Evolutionary conservation across 2,888 invertebrate genomes (phyloP).

Genomic region (Tanypteryx hageni): DNA sequence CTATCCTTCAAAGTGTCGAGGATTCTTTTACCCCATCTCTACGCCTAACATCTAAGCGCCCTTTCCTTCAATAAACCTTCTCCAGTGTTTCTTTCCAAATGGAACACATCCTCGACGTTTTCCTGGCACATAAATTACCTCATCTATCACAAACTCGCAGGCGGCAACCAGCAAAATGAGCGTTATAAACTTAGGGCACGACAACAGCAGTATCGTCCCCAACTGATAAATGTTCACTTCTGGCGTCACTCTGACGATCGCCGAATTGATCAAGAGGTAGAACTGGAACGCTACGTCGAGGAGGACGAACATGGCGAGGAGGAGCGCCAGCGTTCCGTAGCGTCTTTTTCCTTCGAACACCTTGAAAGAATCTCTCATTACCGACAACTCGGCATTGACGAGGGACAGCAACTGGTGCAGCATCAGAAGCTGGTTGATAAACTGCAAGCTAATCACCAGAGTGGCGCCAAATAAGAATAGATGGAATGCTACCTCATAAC

Average conservation of each 20-base stretch:
- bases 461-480: conserved; percentile 37
- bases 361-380: conserved; percentile 7
- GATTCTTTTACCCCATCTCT: no score
- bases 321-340: conserved; percentile 34
- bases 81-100: no score
- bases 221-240: conserved; percentile 1
- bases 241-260: conserved; percentile 6
- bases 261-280: conserved; percentile 55
- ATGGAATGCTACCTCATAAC: conserved; percentile 38
- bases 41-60: no score
- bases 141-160: conserved; percentile 33
- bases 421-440: conserved; percentile 40
- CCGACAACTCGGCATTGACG: conserved; percentile 22
- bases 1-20: no score
- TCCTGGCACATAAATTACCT: background rate
- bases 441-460: conserved; percentile 29
- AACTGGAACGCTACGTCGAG: conserved; percentile 49
- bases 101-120: no score
- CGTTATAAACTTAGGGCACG: conserved; percentile 41
- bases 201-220: conserved; percentile 36
- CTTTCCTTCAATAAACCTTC: no score
- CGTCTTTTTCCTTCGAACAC: background rate
- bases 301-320: conserved; percentile 43
- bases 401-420: conserved; percentile 33
- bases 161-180: conserved; percentile 36